Conservation (phyloP, 2,888 invertebrate genomes). For the Nephrotoma appendiculata region DNA sequence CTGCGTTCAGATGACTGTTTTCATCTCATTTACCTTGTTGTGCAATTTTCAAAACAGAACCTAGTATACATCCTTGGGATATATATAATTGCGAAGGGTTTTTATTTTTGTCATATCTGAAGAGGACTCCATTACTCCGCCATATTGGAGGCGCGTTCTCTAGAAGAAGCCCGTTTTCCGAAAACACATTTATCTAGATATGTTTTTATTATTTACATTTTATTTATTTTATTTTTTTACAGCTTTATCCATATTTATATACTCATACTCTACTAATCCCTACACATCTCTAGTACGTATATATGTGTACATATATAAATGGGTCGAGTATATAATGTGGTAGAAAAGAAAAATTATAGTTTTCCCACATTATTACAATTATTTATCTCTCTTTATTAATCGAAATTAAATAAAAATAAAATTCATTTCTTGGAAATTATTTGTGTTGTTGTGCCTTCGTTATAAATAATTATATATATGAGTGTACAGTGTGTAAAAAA, state of each 20-base stretch:
- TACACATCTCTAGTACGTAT: not conserved
- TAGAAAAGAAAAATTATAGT: not conserved
- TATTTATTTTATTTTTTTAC: too few species aligned
- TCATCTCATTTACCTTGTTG: too few species aligned
- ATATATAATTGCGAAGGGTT: too few species aligned
- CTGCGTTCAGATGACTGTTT: too few species aligned
- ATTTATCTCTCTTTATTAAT: not conserved
- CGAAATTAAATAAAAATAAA: not conserved
- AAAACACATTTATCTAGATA: too few species aligned
- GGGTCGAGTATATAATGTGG: not conserved
- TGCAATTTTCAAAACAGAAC: too few species aligned
- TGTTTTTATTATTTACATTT: too few species aligned
- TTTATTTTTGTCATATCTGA: too few species aligned
- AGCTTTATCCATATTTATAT: not conserved
- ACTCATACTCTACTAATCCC: not conserved
- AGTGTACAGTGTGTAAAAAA: not conserved
- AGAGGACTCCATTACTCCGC: too few species aligned
- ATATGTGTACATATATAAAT: not conserved
- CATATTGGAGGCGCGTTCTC: too few species aligned
- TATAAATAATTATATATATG: not conserved
- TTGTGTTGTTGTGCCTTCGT: not conserved
- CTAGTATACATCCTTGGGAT: too few species aligned
- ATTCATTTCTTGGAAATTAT: not conserved
- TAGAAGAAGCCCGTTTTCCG: too few species aligned
- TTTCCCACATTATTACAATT: not conserved